Evolutionary conservation across 2,888 invertebrate genomes (phyloP).

Genomic region (Hecatera dysodea): DNA sequence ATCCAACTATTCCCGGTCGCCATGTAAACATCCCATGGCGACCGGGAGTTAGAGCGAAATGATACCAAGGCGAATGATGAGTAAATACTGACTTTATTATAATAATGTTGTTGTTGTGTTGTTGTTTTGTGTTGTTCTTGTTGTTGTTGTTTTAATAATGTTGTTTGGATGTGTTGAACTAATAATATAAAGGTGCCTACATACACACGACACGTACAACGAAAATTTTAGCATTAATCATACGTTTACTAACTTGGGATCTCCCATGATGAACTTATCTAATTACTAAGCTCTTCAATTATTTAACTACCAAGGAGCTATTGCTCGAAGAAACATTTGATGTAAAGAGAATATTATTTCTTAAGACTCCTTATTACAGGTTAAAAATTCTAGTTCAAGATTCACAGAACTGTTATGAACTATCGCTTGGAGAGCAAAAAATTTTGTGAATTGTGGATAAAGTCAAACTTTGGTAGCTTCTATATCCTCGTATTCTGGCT

Average conservation of each 20-base stretch:
- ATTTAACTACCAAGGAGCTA: background rate
- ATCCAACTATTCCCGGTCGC: no score
- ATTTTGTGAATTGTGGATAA: constrained; percentile 44
- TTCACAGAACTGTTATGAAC: constrained; percentile 36
- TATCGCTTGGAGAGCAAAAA: constrained; percentile 25
- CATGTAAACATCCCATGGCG: no score
- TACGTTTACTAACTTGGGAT: background rate
- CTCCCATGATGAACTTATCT: background rate
- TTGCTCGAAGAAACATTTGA: background rate
- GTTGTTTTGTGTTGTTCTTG: no score
- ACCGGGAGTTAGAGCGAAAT: no score
- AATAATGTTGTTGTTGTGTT: no score
- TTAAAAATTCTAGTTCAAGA: constrained; percentile 22
- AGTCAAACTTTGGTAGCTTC: constrained; percentile 22
- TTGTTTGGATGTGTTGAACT: no score
- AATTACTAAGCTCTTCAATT: background rate
- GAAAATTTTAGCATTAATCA: background rate
- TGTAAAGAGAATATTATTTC: constrained; percentile 1
- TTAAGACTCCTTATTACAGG: constrained; percentile 5
- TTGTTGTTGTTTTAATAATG: no score
- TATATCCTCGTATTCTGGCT: background rate
- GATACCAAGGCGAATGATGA: no score
- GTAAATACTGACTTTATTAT: no score
- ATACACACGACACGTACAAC: background rate
- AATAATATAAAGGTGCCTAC: no score